Evolutionary conservation across 2,797 vertebrate species (phyloP).

Genomic region (Acipenser oxyrinchus): DNA sequence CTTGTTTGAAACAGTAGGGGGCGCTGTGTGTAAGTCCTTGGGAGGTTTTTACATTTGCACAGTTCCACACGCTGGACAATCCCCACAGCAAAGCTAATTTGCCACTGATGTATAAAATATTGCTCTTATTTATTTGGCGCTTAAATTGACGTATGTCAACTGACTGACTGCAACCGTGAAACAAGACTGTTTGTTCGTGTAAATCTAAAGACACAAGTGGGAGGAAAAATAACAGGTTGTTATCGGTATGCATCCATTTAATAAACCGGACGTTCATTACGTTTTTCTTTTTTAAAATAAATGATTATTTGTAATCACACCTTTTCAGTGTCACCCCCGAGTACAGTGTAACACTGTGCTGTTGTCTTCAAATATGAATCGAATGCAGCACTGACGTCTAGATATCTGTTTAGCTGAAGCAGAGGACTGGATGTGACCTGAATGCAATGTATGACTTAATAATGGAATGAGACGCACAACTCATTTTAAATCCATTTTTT

Average conservation of each 20-base stretch:
- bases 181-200: background rate
- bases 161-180: background rate
- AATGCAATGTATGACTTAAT: slow-evolving; percentile 57
- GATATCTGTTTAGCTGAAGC: slow-evolving; percentile 42
- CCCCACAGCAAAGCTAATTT: background rate
- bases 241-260: background rate
- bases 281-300: no score
- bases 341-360: slow-evolving; percentile 8
- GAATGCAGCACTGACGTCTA: slow-evolving; percentile 46
- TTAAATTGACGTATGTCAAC: background rate
- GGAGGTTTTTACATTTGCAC: slow-evolving; percentile 12
- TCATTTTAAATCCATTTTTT: slow-evolving; percentile 53
- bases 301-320: background rate
- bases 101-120: background rate
- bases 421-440: slow-evolving; percentile 59
- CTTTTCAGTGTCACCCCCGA: background rate
- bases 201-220: background rate
- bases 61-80: slow-evolving; percentile 24
- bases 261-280: no score
- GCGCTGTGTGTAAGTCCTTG: slow-evolving; percentile 52
- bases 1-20: slow-evolving; percentile 51
- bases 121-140: slow-evolving; percentile 13
- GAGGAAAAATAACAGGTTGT: background rate
- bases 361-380: slow-evolving; percentile 42
- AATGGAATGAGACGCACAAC: slow-evolving; percentile 60